Evolutionary conservation across 2,113 vertebrate genomes (phyloP), one percentile per base, ranked within the genome.

Genomic region (Corydoras sp.): DNA sequence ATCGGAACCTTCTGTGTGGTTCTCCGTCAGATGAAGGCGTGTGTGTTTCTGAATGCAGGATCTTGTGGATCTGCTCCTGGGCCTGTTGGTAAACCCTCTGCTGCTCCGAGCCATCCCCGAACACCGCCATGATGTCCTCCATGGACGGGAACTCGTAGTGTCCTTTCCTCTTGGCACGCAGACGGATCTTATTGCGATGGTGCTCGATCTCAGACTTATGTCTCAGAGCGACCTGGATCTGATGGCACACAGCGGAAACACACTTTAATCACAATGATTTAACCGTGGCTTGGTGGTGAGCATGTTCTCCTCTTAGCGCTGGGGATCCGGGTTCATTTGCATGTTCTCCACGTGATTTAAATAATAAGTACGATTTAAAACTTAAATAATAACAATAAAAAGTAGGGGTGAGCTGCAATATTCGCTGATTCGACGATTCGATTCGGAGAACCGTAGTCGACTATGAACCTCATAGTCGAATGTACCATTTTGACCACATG

Each of bases 151-250:
- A 99, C 56, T 99, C 96, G 0, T 97, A 97, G 81, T 97, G 95
- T 3, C 95, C 95, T 62, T 94, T 92, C 69, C 96, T 91, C 85
- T 98, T 99, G 58, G 95, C 95, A 0, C 95, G 93, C 74, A 97
- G 94, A 2, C 95, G 92, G 53, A 98, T 95, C 84, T 99, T 98
- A 83, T 98, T 99, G 68, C 96, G 89, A 68, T 98, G 95, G 62
- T 97, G 95, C 76, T 98, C 96, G 0, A 99, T 99, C 89, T 99
- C 96, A 0, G 96, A 98, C 83, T 99, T 99, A 76, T 98, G 95
- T 75, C 95, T 91, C 68, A 99, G 87, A 0, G 94, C 96, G 9
- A 95, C 95, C 81, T 97, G 91, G 65, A 94, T 93, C 92, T 94
- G 11, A 32, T 63, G n/a, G 51, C 10, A 74, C 10, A 43, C 10